A percentile compares a stretch with the other conserved stretches of the same genome.
phyloP scores from a whole-genome alignment of 2,113 vertebrate genomes.

The Tragelaphus scriptus region DNA sequence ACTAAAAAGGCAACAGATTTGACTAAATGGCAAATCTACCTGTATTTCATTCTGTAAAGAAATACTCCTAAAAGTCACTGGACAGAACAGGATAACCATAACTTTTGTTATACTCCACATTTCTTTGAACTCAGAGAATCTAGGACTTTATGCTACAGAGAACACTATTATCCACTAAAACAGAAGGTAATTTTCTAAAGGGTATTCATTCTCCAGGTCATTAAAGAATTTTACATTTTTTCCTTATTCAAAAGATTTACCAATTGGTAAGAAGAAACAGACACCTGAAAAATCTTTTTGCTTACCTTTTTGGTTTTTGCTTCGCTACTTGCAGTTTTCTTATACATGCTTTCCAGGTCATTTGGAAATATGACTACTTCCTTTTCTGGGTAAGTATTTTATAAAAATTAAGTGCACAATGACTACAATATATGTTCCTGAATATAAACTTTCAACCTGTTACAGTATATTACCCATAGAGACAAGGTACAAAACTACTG shows the following conservation, averaged over 20 bases:
- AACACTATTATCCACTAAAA: neutral
- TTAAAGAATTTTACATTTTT: neutral
- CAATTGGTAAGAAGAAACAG: neutral
- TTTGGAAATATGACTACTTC: constrained; percentile 23
- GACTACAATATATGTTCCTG: neutral
- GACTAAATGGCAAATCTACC: neutral
- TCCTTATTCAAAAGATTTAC: constrained; percentile 20
- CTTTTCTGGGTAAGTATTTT: neutral
- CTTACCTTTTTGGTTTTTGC: neutral
- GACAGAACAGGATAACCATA: neutral
- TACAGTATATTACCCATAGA: neutral
- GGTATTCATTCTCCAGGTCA: neutral
- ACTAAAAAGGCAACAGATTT: neutral
- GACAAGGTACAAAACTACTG: neutral
- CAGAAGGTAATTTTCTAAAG: neutral
- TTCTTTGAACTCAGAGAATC: neutral
- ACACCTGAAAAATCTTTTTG: neutral
- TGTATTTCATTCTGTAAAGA: neutral
- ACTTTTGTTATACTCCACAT: neutral
- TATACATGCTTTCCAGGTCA: neutral
- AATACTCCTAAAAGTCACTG: neutral
- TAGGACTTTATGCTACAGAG: neutral
- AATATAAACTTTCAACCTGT: neutral
- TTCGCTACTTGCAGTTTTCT: neutral
- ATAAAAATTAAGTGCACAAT: neutral